Base-by-base conservation (phyloP, 2,888 invertebrate species). In the Tiliacea citrago region DNA sequence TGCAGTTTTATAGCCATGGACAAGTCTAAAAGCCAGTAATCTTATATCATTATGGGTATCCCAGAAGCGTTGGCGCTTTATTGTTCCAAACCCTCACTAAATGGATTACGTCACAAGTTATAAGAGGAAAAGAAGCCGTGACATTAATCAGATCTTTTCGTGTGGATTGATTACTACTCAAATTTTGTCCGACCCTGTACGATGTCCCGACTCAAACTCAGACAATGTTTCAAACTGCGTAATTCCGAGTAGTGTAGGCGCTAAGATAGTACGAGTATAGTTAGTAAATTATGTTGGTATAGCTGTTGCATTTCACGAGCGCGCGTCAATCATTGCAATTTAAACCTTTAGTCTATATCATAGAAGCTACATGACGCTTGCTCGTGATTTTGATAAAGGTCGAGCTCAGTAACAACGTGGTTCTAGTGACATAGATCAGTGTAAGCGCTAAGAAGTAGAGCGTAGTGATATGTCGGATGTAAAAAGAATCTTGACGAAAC, bases 391-490 rank as follows among this genome's bases (percentile, higher is more conserved):
- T 39, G 24, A 55, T 35, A 9, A 77, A 74, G 29, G 53, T 45
- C 53, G 24, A 72, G 35, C 39, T 47, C 47, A 13, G 42, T 75
- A 49, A 45, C 10, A 42, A 24, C 3, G 42, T 45, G 21, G 24
- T 51, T 57, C 9, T 57, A 57, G 24, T 49, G 39, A 24, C 16
- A 24, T 78, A 68, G 24, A 24, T 53, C 35, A 51, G 35, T 58
- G 16, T 51, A 45, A 70, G 45, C 24, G 60, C 39, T 51, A 21
- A 51, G 71, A 58, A 10, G 57, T 79, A 60, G 16, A 45, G 21
- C 45, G 79, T 69, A 58, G 57, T 69, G 51, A 16, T 39, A 13
- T 60, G 42, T 65, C 65, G 47, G 78, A 8, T 45, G 75, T 69
- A 35, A 69, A 58, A 78, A 78, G 42, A 24, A 8, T 18, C 24